Percentiles rank a stretch among this genome's conserved stretches.
phyloP scores from a whole-genome alignment of 2,113 vertebrate genomes.

The Notothenia rossii region DNA sequence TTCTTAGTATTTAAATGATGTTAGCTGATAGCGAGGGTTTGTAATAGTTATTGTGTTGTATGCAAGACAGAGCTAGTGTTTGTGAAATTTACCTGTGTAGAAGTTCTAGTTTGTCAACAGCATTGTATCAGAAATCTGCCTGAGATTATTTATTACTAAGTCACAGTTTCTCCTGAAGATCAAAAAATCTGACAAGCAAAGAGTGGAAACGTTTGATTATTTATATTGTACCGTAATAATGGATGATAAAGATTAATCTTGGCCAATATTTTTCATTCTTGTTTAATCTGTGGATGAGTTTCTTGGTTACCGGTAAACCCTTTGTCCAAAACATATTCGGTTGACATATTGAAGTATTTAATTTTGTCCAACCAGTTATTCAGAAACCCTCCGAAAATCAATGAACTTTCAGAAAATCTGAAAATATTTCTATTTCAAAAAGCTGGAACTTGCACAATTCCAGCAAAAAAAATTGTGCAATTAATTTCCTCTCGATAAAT shows the following conservation, averaged over 20 bases:
- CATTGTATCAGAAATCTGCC: slow-evolving; percentile 46
- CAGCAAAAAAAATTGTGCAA: neutral
- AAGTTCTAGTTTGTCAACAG: slow-evolving; percentile 59
- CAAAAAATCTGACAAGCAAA: neutral
- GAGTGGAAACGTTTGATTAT: slow-evolving; percentile 1
- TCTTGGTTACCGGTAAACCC: neutral
- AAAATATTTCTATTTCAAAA: slow-evolving; percentile 6
- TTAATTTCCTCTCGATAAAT: neutral
- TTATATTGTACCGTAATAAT: neutral
- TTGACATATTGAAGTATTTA: no score
- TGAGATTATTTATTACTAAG: slow-evolving; percentile 2
- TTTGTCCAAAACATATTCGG: neutral
- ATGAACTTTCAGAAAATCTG: neutral
- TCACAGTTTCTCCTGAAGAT: neutral
- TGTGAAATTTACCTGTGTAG: slow-evolving; percentile 73
- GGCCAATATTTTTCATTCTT: neutral
- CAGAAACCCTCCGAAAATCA: neutral
- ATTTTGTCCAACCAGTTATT: neutral
- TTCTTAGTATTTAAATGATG: slow-evolving; percentile 66
- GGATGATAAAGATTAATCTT: neutral
- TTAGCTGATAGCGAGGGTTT: slow-evolving; percentile 70
- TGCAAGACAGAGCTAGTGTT: slow-evolving; percentile 72
- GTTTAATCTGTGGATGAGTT: neutral
- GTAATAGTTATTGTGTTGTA: slow-evolving; percentile 73
- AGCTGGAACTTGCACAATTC: neutral